These are phyloP conservation scores for Hydrophis major DNA, from an alignment of 2,797 vertebrate genomes.

Conservation along the genomic window DNA sequence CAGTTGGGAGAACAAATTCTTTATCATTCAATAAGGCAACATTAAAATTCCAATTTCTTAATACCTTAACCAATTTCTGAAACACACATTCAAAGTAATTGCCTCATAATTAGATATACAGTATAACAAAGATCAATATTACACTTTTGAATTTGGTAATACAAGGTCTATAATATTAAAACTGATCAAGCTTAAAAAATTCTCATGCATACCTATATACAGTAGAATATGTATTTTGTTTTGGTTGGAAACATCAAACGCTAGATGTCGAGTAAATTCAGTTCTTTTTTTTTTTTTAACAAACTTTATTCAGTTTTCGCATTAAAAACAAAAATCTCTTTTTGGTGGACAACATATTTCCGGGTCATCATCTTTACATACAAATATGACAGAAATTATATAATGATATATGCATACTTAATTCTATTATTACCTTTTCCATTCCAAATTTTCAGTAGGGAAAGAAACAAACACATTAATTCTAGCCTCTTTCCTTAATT, in stretches of 20 bases:
- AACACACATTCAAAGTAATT: neutral
- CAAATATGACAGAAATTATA: too few species aligned
- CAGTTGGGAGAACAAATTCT: neutral
- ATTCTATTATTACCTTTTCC: too few species aligned
- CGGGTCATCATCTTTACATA: too few species aligned
- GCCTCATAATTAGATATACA: neutral
- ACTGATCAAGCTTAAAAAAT: neutral
- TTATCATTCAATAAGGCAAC: neutral
- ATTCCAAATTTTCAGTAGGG: too few species aligned
- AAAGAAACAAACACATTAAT: too few species aligned
- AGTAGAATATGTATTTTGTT: neutral
- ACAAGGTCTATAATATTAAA: neutral
- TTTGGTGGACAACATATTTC: too few species aligned
- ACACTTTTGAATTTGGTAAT: neutral
- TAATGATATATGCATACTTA: too few species aligned
- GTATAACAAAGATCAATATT: neutral
- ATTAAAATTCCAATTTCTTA: neutral
- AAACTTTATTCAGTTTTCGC: too few species aligned
- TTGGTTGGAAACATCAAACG: neutral
- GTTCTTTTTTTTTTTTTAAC: neutral
- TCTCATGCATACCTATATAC: neutral
- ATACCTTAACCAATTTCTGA: neutral
- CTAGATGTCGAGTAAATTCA: neutral
- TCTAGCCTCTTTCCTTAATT: too few species aligned
- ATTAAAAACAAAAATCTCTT: too few species aligned